Evolutionary conservation across 2,797 vertebrate species (phyloP).

Genomic region (Xerus rutilus): DNA sequence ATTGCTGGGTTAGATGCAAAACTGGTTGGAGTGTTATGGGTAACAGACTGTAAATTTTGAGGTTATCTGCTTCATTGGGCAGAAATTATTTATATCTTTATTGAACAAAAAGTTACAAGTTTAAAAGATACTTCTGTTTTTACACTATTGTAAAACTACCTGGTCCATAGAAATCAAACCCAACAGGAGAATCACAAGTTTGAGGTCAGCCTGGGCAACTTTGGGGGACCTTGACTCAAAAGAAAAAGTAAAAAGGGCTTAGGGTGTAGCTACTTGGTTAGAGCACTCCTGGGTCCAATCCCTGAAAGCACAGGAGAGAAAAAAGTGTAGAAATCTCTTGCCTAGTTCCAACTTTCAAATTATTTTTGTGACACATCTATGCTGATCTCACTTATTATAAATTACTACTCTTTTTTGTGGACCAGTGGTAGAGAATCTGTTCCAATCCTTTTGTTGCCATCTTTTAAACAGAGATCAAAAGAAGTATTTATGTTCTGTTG

Average conservation of each 20-base stretch:
- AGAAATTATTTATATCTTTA: constrained; percentile 33
- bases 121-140: neutral
- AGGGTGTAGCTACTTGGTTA: no score
- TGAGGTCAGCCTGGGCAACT: no score
- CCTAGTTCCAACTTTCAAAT: neutral
- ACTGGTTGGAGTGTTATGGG: neutral
- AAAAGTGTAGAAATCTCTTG: neutral
- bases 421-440: neutral
- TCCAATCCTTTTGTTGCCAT: neutral
- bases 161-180: neutral
- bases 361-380: neutral
- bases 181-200: no score
- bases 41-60: neutral
- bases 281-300: no score
- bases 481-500: neutral
- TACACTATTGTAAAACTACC: neutral
- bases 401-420: neutral
- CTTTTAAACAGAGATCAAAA: neutral
- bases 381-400: neutral
- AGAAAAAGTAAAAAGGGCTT: no score
- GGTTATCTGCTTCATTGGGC: neutral
- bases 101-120: neutral
- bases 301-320: no score
- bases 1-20: neutral
- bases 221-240: no score